Base-by-base conservation (phyloP, 2,888 invertebrate species). In the Tinea semifulvella region DNA sequence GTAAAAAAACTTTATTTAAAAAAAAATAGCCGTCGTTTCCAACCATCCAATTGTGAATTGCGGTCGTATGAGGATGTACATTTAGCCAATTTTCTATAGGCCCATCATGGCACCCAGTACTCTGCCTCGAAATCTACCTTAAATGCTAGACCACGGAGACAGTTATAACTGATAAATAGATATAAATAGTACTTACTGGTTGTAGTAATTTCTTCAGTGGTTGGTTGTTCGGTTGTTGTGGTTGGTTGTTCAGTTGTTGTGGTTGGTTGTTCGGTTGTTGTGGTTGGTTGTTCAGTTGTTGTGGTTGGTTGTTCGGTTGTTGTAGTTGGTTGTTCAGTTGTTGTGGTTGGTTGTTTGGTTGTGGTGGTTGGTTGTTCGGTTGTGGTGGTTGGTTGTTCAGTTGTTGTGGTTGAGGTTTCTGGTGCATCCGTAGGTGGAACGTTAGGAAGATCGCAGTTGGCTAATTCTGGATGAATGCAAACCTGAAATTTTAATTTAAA, bases 401-500 rank as follows among this genome's bases (percentile, higher is more conserved):
- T 49, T 20, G 44, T 53, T 51, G 48, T 43, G 49, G 45, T 39
- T 17, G 42, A 27, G 6, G 50, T 46, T 13, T 8, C 17, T 7
- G 3, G 13, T 20, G 4, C 38, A 3, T 42, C 40, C 11, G 19
- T 18, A 2, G 43, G 43, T 8, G 39, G 44, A 6, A 48, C 49
- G 10, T 60, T 57, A 1, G 65, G 54, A 1, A 68, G 50, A 0
- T 46, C 49, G 47, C 70, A 70, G 44, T 60, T 57, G 0, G 67
- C 56, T 17, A 16, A 2, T 0, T 0, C 7, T 0, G 67, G 64
- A 19, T 63, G 62, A 0, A 60, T 48, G 47, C 70, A 70, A 2
- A 65, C 65, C 69, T 69, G n/a, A 36, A 10, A 46, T 18, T n/a
- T n/a, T n/a, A 31, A 10, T 38, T 26, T 2, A 26, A 3, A 11